Base-by-base conservation (phyloP, 1,140 invertebrate species). In the Thaumatotibia leucotreta region DNA sequence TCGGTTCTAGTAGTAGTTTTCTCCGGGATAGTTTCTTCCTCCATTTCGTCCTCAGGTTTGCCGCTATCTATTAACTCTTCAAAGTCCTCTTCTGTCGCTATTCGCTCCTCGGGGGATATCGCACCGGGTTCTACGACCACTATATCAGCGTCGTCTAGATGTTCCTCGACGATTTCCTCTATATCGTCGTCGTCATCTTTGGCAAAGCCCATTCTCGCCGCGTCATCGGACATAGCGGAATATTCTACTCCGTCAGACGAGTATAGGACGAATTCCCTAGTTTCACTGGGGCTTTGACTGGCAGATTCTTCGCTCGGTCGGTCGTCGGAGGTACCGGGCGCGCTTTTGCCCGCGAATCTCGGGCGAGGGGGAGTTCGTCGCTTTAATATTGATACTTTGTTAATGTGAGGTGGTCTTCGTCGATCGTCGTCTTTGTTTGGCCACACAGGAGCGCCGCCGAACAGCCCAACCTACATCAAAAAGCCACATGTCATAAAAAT, bases 361-460 rank as follows among this genome's bases (percentile, higher is more conserved):
- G 92, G 93, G 23, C 93, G 91, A 0, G 91, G 88, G 35, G 89
- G 85, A 0, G 85, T 83, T 58, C 92, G 92, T 2, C 92, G 86
- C 72, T 93, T 93, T 2, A 93, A 79, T 63, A 93, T 93, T 0
- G 92, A 93, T 0, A 93, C 92, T 82, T 93, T 93, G 68, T 84
- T 92, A 3, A 93, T 79, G 72, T 93, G 92, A 0, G 91, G 83
- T 27, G 92, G 84, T 65, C 91, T 91, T 45, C 89, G 82, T 1
- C 86, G 83, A 11, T 93, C 92, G 0, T 88, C 85, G 0, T 84
- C 58, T 62, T 69, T 72, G 35, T 61, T 63, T 4, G 83, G 86
- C 70, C 95, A 95, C 92, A 95, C 95, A 0, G 95, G 95, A 0
- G 94, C 93, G 1, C 95, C 95, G 8, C 95, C 95, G 69, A 93